These are phyloP conservation scores for Hapalemur alaotrensis DNA, from an alignment of 2,797 vertebrate species.

Conservation along the genomic window DNA sequence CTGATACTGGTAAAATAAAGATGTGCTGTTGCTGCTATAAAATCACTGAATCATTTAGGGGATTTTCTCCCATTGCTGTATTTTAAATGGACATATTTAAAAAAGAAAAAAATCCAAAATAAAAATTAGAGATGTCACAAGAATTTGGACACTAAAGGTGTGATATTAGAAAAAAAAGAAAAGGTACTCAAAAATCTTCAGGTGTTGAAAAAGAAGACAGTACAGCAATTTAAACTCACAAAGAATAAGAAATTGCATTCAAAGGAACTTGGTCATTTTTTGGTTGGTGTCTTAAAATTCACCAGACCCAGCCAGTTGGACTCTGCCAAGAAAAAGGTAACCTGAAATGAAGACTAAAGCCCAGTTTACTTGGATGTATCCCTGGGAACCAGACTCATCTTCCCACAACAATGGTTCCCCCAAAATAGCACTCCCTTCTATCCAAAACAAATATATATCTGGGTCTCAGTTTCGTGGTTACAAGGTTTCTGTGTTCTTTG, in stretches of 20 bases:
- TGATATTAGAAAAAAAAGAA: background rate
- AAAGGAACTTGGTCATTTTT: background rate
- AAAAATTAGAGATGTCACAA: background rate
- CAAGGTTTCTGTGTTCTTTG: background rate
- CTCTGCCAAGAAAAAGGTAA: background rate
- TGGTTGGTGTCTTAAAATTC: background rate
- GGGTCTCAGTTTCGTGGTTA: background rate
- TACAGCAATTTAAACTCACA: background rate
- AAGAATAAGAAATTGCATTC: constrained; percentile 18
- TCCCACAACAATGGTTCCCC: background rate
- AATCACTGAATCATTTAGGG: background rate
- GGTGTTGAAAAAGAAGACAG: background rate
- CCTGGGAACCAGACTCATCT: background rate
- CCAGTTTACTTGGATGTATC: background rate
- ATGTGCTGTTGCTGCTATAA: background rate
- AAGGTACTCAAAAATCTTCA: background rate
- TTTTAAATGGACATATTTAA: background rate
- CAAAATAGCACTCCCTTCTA: background rate
- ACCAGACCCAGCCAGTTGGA: background rate
- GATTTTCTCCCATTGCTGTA: background rate
- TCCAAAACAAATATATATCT: background rate
- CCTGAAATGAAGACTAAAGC: background rate
- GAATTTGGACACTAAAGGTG: background rate
- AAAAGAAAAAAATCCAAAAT: background rate
- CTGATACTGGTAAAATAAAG: background rate